These are phyloP conservation scores for Chaunax sp. DNA, from an alignment of 2,797 vertebrate species.

Conservation along the genomic window DNA sequence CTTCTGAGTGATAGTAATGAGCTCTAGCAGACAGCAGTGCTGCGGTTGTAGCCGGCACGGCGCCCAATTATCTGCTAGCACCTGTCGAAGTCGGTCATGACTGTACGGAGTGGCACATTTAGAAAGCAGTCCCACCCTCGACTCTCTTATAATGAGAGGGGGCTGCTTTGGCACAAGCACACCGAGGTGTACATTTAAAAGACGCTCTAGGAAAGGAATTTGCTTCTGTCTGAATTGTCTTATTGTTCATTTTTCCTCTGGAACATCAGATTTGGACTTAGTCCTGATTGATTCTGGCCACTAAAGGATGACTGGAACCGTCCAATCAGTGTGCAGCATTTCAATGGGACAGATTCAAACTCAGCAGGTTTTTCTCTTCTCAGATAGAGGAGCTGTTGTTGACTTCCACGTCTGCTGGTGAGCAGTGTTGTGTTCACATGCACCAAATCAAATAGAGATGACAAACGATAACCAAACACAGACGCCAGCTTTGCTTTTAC, in stretches of 20 bases:
- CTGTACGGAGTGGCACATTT: conserved; percentile 49
- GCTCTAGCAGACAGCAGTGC: conserved; percentile 71
- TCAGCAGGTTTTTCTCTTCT: not conserved
- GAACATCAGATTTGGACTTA: not conserved
- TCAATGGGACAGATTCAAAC: not conserved
- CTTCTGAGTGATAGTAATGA: conserved; percentile 82
- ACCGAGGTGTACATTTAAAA: conserved; percentile 19
- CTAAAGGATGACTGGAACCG: not conserved
- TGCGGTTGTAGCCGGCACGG: conserved; percentile 62
- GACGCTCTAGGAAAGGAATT: not conserved
- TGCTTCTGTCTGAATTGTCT: conserved; percentile 3
- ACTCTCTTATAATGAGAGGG: conserved; percentile 53
- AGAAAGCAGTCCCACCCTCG: conserved; percentile 53
- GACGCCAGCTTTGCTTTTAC: not conserved
- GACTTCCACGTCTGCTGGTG: conserved; percentile 1
- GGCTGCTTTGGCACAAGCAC: conserved; percentile 4
- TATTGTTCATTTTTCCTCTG: not conserved
- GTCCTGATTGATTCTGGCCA: not conserved
- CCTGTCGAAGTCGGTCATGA: conserved; percentile 71
- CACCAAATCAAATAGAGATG: not conserved
- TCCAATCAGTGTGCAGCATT: not conserved
- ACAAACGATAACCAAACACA: not conserved
- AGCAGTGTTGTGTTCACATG: not conserved
- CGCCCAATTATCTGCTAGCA: conserved; percentile 80
- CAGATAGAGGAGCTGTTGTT: not conserved